These are phyloP conservation scores for Tinea semifulvella DNA, from an alignment of 2,888 invertebrate species.

Conservation along the genomic window DNA sequence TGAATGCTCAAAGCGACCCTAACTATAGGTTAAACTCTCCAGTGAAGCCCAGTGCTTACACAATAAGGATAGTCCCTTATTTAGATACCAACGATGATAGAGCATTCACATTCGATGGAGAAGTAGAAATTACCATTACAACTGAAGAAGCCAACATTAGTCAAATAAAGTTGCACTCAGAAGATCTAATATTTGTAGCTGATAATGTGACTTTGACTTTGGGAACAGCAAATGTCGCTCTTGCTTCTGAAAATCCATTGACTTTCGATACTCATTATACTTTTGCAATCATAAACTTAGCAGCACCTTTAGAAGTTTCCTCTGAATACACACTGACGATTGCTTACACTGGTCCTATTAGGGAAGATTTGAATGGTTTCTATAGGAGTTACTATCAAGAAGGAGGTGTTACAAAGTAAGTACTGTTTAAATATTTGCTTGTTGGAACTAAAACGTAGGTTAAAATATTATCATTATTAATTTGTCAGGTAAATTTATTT, in stretches of 20 bases:
- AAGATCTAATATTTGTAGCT: conserved; percentile 36
- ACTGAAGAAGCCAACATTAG: conserved; percentile 30
- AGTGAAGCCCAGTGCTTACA: conserved; percentile 61
- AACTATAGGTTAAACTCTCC: conserved; percentile 45
- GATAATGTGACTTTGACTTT: conserved; percentile 30
- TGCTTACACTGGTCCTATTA: conserved; percentile 62
- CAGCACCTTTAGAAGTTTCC: conserved; percentile 34
- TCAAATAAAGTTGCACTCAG: conserved; percentile 49
- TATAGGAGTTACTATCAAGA: conserved; percentile 68
- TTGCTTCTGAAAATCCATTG: conserved; percentile 31
- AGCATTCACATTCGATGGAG: conserved; percentile 57
- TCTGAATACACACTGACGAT: conserved; percentile 55
- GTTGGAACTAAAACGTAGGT: neutral
- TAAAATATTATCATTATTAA: neutral
- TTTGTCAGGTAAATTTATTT: too few species aligned
- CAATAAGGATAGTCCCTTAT: conserved; percentile 59
- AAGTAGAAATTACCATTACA: conserved; percentile 42
- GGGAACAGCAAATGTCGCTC: conserved; percentile 24
- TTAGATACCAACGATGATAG: conserved; percentile 45
- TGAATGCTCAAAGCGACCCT: conserved; percentile 30
- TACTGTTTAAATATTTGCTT: conserved; percentile 18
- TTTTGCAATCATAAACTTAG: conserved; percentile 57
- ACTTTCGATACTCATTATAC: conserved; percentile 44
- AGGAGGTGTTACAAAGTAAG: conserved; percentile 59
- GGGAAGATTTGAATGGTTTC: conserved; percentile 66